These are phyloP conservation scores for Melanotaenia boesemani DNA, from an alignment of 2,797 vertebrate species.

Conservation along the genomic window DNA sequence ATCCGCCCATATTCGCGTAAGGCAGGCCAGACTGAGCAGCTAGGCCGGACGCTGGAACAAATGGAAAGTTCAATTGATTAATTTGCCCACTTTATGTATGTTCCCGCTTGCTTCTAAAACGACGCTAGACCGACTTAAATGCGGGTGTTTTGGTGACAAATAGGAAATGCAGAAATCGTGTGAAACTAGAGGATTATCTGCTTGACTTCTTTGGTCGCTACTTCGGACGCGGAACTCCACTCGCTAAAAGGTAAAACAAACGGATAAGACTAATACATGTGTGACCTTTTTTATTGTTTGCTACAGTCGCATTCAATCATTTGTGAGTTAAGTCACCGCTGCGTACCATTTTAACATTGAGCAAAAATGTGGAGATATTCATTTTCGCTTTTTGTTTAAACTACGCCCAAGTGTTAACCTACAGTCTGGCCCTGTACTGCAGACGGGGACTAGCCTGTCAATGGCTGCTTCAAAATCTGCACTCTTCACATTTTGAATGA, in stretches of 20 bases:
- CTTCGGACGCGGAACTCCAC: constrained; percentile 86
- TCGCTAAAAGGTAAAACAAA: constrained; percentile 82
- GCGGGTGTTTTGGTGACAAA: constrained; percentile 63
- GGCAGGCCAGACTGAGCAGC: constrained; percentile 79
- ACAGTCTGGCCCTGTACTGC: constrained; percentile 79
- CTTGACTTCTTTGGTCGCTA: constrained; percentile 80
- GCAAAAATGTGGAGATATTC: background rate
- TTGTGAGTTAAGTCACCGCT: fast-evolving
- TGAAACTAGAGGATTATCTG: constrained; percentile 78
- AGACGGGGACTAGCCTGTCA: constrained; percentile 73
- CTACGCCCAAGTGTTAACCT: constrained; percentile 79
- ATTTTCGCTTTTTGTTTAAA: constrained; percentile 61
- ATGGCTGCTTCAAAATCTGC: constrained; percentile 66
- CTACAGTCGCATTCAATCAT: fast-evolving
- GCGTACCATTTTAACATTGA: background rate
- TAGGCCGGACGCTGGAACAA: constrained; percentile 77
- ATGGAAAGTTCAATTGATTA: constrained; percentile 84
- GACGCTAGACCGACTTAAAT: constrained; percentile 50
- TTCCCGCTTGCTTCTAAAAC: constrained; percentile 42
- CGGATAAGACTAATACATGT: constrained; percentile 39
- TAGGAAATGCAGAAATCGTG: constrained; percentile 83
- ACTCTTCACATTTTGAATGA: constrained; percentile 58
- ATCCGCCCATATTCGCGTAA: constrained; percentile 85
- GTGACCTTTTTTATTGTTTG: background rate
- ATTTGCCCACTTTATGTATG: constrained; percentile 55